These are phyloP conservation scores for Cerastoderma edule DNA, from an alignment of 2,888 invertebrate species.

Conservation along the genomic window DNA sequence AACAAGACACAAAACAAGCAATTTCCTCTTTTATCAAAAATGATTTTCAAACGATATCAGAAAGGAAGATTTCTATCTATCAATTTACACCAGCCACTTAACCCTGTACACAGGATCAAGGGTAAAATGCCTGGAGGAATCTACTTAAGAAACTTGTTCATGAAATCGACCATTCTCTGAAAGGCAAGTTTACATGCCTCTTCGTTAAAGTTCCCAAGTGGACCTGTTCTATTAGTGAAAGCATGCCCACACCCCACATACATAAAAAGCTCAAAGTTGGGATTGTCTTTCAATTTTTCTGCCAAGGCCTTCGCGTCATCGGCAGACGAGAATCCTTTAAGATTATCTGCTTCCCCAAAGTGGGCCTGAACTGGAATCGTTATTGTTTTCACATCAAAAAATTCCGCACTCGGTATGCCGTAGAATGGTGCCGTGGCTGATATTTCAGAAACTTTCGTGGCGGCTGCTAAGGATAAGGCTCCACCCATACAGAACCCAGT, in stretches of 20 bases:
- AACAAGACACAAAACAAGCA: too few species aligned
- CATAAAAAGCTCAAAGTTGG: constrained; percentile 64
- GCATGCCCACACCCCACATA: constrained; percentile 76
- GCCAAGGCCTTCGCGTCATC: constrained; percentile 68
- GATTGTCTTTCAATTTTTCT: constrained; percentile 64
- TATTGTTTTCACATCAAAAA: constrained; percentile 76
- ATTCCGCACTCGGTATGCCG: constrained; percentile 72
- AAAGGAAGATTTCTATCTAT: too few species aligned
- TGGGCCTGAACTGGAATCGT: constrained; percentile 79
- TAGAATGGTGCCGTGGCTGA: constrained; percentile 80
- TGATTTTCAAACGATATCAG: too few species aligned
- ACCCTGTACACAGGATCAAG: too few species aligned
- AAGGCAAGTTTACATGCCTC: constrained; percentile 62
- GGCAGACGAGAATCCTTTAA: too few species aligned
- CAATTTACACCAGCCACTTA: too few species aligned
- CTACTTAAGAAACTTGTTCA: constrained; percentile 70
- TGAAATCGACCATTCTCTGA: constrained; percentile 66
- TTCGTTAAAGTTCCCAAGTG: constrained; percentile 65
- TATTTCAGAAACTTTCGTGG: constrained; percentile 69
- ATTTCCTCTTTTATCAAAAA: too few species aligned
- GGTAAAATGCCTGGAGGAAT: too few species aligned
- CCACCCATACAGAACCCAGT: constrained; percentile 83
- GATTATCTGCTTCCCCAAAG: too few species aligned
- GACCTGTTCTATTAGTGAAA: constrained; percentile 69
- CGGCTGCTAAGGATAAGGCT: constrained; percentile 75